phyloP scores from a whole-genome alignment of 1,140 invertebrate species.

The Drosophila navojoa region DNA sequence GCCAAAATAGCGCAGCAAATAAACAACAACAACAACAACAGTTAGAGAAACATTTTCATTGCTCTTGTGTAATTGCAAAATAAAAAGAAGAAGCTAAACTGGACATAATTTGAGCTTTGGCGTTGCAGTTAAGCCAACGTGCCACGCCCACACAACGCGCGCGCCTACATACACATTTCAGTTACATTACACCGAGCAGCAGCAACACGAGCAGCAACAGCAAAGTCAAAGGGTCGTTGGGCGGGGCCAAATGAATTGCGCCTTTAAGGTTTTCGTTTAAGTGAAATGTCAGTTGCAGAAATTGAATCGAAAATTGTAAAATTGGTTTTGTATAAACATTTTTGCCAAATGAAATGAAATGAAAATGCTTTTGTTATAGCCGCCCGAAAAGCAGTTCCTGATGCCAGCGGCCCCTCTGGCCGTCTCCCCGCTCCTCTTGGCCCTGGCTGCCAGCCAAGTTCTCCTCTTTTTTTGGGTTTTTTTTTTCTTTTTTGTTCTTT shows the following conservation, averaged over 20 bases:
- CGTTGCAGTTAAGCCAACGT: neutral
- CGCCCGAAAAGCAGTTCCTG: constrained; percentile 14
- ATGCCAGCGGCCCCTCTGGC: constrained; percentile 3
- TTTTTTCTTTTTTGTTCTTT: constrained; percentile 14
- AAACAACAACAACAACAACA: constrained; percentile 5
- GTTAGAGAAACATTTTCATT: constrained; percentile 37
- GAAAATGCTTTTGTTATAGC: constrained; percentile 78
- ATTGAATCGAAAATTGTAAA: constrained; percentile 83
- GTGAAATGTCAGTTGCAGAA: constrained; percentile 81
- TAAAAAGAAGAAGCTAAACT: constrained; percentile 3
- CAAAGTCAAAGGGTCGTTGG: constrained; percentile 35
- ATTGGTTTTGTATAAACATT: constrained; percentile 82
- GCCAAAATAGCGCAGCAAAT: constrained; percentile 42
- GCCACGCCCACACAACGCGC: constrained; percentile 7
- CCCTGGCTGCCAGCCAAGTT: constrained; percentile 26
- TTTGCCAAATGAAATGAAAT: constrained; percentile 77
- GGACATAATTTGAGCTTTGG: constrained; percentile 38
- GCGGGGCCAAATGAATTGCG: constrained; percentile 65
- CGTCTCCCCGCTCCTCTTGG: neutral
- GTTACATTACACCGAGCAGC: neutral
- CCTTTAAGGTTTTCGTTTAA: constrained; percentile 83
- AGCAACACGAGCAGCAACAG: constrained; percentile 3
- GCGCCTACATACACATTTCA: constrained; percentile 13
- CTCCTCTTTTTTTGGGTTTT: constrained; percentile 41
- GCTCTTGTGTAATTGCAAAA: constrained; percentile 15